Conservation (phyloP, 2,888 invertebrate genomes). For the Caenorhabditis zanzibari region DNA sequence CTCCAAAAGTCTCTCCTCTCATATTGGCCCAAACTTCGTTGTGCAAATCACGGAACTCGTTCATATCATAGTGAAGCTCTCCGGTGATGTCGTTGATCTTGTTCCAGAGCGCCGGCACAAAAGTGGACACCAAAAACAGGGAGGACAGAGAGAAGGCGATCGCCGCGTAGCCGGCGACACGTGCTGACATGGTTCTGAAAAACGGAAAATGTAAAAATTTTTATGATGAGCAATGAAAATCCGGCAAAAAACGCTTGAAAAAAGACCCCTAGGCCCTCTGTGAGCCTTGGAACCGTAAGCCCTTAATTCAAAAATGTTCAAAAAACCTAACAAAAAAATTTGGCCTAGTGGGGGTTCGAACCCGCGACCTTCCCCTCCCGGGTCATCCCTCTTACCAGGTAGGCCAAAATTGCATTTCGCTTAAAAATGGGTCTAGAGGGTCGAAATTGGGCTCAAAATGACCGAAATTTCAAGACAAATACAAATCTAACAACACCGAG, state of each 20-base stretch:
- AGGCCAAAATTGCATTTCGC: too few species aligned
- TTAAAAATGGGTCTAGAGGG: too few species aligned
- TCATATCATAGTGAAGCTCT: constrained; percentile 69
- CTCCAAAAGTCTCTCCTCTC: constrained; percentile 67
- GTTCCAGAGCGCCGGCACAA: constrained; percentile 69
- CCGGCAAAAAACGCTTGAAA: neutral
- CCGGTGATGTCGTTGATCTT: constrained; percentile 72
- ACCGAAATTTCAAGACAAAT: too few species aligned
- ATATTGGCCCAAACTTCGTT: constrained; percentile 66
- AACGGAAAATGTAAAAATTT: neutral
- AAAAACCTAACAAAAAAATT: too few species aligned
- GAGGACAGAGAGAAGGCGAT: constrained; percentile 69
- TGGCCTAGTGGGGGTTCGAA: too few species aligned
- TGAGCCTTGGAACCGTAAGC: too few species aligned
- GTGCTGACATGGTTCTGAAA: constrained; percentile 64
- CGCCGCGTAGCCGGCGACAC: constrained; percentile 73
- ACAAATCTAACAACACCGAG: too few species aligned
- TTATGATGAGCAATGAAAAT: neutral
- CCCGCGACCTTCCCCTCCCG: too few species aligned
- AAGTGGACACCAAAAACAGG: constrained; percentile 65
- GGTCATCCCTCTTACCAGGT: too few species aligned
- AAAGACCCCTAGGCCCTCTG: too few species aligned
- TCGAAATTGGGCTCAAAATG: too few species aligned
- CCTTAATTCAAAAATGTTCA: too few species aligned
- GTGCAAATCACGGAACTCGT: constrained; percentile 70